Base-by-base conservation (phyloP, 2,797 vertebrate genomes). In the Choloepus didactylus region DNA sequence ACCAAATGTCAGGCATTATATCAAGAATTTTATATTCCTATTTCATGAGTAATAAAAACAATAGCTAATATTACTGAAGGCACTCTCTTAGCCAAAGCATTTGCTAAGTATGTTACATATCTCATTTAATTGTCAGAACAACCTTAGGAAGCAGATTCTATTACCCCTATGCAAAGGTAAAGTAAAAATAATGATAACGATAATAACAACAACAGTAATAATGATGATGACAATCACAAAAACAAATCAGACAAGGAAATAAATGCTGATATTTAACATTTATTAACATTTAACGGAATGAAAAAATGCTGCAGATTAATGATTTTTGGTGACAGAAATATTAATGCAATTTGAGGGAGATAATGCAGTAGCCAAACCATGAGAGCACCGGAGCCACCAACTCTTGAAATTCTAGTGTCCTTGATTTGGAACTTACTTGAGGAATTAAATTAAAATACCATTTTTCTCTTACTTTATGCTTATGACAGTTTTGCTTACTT, bases 391-490 rank as follows among this genome's bases (percentile, higher is more conserved):
- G 56, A 62, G 83, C 16, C 56, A 67, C 38, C 73, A 88, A 18
- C 46, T 80, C 76, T 85, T 86, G 7, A 86, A 91, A 89, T 70
- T 81, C 46, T 31, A 62, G 41, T 12, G 79, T 46, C 31, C 5
- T 38, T 66, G 29, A 87, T 60, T 44, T 62, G 81, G 27, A 86
- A 80, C 27, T 88, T 87, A 94, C 27, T 70, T 89, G 56, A 89
- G 38, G 41, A 85, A 88, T 82, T 87, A 77, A 87, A 54, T 96
- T 95, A 85, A 88, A 86, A 94, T 89, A 54, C 10, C 19, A 87
- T 44, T 91, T 93, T 94, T 70, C 27, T 89, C 75, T 81, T 92
- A 91, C 92, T 64, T 92, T 84, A 87, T 56, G 41, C 62, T 87
- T 92, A 54, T 19, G 64, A 67, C 25, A 77, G 54, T 56, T 92